Percentiles rank a stretch among this genome's conserved stretches.
These are phyloP conservation scores for Phenacoccus solenopsis DNA, from an alignment of 1,140 invertebrate genomes.

Conservation along the genomic window DNA sequence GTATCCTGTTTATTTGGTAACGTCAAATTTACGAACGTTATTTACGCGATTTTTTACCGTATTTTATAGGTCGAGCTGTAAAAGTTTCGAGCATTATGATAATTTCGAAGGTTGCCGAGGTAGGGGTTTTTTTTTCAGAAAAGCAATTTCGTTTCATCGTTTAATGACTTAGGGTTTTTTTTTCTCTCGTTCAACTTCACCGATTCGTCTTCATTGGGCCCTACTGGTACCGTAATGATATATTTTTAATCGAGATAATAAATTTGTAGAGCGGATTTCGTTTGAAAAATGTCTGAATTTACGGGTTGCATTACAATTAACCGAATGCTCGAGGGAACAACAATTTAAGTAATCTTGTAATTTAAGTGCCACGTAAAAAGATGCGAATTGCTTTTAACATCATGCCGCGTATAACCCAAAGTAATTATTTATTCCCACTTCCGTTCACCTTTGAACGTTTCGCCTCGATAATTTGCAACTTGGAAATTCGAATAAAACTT, in stretches of 20 bases:
- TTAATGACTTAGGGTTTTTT: not conserved
- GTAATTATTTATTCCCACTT: too few species aligned
- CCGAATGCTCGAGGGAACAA: too few species aligned
- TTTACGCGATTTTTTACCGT: not conserved
- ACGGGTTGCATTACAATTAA: not conserved
- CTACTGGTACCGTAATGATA: not conserved
- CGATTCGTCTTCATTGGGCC: not conserved
- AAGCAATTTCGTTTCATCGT: not conserved
- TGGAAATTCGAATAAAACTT: too few species aligned
- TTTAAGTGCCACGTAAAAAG: too few species aligned
- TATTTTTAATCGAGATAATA: not conserved
- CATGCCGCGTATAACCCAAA: too few species aligned
- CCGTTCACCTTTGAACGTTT: too few species aligned
- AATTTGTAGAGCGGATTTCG: not conserved
- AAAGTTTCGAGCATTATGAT: not conserved
- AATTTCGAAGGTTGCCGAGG: not conserved
- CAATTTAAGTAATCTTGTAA: too few species aligned
- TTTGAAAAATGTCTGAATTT: not conserved
- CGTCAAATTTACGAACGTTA: not conserved
- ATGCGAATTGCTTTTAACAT: too few species aligned
- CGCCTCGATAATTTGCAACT: too few species aligned
- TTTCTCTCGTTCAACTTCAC: not conserved
- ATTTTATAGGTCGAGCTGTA: not conserved
- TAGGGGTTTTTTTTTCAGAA: not conserved
- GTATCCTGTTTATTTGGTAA: not conserved